These are phyloP conservation scores for Polydrusus pterygomalis DNA, from an alignment of 2,888 invertebrate genomes.

Conservation along the genomic window DNA sequence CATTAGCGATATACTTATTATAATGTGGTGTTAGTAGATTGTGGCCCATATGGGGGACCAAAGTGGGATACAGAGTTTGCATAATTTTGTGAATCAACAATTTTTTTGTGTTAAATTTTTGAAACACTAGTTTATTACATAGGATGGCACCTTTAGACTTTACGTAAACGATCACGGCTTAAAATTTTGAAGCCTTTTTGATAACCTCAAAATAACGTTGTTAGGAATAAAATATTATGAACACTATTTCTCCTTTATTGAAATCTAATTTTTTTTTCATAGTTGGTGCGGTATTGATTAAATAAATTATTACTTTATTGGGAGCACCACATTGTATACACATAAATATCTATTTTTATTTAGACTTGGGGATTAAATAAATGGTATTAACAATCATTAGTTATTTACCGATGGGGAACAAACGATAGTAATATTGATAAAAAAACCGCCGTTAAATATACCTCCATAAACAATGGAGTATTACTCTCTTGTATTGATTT, in stretches of 20 bases:
- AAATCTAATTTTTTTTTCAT: background rate
- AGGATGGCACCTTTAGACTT: too few species aligned
- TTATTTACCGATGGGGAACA: background rate
- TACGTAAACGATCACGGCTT: too few species aligned
- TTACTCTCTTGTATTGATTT: background rate
- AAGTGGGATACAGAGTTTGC: too few species aligned
- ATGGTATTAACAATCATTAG: conserved; percentile 3
- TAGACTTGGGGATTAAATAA: background rate
- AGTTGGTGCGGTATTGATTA: background rate
- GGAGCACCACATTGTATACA: background rate
- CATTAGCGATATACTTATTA: too few species aligned
- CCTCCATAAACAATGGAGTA: background rate
- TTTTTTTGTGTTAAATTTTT: too few species aligned
- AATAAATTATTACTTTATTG: background rate
- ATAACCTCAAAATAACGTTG: too few species aligned
- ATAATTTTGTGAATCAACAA: too few species aligned
- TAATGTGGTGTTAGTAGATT: too few species aligned
- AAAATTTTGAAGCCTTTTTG: too few species aligned
- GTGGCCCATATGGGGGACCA: too few species aligned
- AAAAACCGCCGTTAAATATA: background rate
- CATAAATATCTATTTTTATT: conserved; percentile 2
- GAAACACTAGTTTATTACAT: too few species aligned
- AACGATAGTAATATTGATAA: conserved; percentile 6
- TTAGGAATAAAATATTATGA: too few species aligned
- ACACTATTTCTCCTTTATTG: background rate